Conservation (phyloP, 2,797 vertebrate species). For the Centroberyx gerrardi region DNA sequence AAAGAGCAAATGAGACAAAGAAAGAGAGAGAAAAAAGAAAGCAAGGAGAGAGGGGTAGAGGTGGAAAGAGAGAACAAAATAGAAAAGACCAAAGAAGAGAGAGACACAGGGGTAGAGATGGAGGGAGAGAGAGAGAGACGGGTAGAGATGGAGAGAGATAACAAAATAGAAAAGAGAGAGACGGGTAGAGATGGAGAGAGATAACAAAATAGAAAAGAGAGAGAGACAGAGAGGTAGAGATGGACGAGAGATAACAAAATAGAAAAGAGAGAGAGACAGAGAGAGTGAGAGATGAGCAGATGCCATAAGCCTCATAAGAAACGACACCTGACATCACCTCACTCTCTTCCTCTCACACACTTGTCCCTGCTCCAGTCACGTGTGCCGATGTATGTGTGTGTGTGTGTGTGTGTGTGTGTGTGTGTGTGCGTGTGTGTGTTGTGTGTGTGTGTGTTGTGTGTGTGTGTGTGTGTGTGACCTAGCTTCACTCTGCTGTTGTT, state of each 20-base stretch:
- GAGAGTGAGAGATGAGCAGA: background rate
- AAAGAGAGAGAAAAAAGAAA: background rate
- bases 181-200: too few relatives aligned
- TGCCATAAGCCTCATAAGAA: too few relatives aligned
- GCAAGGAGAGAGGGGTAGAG: background rate
- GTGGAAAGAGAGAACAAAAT: too few relatives aligned
- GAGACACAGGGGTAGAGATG: background rate
- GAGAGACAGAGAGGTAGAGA: too few relatives aligned
- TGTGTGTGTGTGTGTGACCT: constrained; percentile 10
- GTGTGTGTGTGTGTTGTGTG: background rate
- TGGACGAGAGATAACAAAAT: too few relatives aligned
- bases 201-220: too few relatives aligned
- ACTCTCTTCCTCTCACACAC: background rate
- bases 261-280: too few relatives aligned
- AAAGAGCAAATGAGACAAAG: background rate
- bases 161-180: background rate
- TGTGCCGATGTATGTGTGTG: too few relatives aligned
- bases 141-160: background rate
- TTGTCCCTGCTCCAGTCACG: background rate
- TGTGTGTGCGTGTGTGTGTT: constrained; percentile 5
- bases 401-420: background rate
- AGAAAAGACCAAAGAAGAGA: background rate
- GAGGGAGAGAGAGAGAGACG: background rate
- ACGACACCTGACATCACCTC: background rate
- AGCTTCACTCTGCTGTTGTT: constrained; percentile 40